Base-by-base conservation (phyloP, 1,140 invertebrate species). In the Leptinotarsa texana region DNA sequence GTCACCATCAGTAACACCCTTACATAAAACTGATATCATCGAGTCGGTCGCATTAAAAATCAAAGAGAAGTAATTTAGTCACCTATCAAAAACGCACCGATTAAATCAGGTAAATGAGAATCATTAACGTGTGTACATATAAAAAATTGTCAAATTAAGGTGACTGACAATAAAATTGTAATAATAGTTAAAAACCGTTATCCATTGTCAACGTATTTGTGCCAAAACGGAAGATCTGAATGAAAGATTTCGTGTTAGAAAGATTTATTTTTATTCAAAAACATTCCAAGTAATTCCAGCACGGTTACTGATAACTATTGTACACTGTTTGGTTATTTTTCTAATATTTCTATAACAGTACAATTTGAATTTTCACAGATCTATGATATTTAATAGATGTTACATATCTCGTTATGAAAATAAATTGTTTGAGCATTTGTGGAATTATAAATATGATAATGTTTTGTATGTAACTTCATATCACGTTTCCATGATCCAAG, bases 1-100 rank as follows among this genome's bases (percentile, higher is more conserved):
- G 22, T 86, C 88, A 4, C 87, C 88, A 80, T 85, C 84, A 18
- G 81, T 84, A 47, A 85, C 86, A 13, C 85, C 84, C 66, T 74
- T 85, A 63, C 88, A 89, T 47, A 77, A 79, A 74, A 74, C 69
- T 24, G 78, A 76, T 49, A 71, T 76, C 24, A 69, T 21, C 62
- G 71, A 73, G 63, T 62, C 71, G 5, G 62, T 65, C 42, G 62
- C 71, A 42, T 73, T 48, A 75, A 71, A 24, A 66, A 17, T 21
- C 65, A 57, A 73, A 76, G 63, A 75, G 69, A 73, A 72, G 68
- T 42, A 68, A 70, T 21, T 75, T 11, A 73, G 77, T 78, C 74
- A 75, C 77, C 74, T 78, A 69, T 68, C 71, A 66, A 57, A 75
- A 51, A 65, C 63, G 63, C 24, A 71, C 72, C 63, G 48, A 18